Conservation (phyloP, 2,113 vertebrate species). For the Oreochromis tanganicae region DNA sequence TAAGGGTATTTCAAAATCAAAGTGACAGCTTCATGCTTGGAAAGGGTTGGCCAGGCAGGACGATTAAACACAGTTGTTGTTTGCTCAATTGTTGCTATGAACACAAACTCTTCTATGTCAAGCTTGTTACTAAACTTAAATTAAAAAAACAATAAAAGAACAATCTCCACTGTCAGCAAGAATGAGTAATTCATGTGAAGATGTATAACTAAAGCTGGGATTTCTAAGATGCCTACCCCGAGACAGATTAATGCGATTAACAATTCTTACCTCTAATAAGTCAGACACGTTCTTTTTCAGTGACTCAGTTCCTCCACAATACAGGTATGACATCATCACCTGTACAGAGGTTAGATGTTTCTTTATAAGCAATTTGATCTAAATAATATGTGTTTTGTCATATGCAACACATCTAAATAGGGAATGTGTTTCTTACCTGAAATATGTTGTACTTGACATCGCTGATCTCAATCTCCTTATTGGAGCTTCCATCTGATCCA, state of each 20-base stretch:
- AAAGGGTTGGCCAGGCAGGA: accelerated
- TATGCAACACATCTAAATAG: not conserved
- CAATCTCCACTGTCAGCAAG: not conserved
- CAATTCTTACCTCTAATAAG: slow-evolving; percentile 84
- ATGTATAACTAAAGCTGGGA: not conserved
- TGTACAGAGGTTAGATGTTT: slow-evolving; percentile 49
- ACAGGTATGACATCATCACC: slow-evolving; percentile 98
- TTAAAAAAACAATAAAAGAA: not conserved
- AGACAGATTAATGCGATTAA: not conserved
- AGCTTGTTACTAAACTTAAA: not conserved
- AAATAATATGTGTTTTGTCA: not conserved
- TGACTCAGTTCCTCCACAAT: slow-evolving; percentile 88
- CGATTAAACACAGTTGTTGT: not conserved
- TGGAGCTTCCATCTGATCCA: slow-evolving; percentile 72
- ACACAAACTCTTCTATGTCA: not conserved
- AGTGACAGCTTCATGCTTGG: not conserved
- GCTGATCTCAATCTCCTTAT: slow-evolving; percentile 83
- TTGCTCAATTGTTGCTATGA: not conserved
- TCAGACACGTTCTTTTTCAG: slow-evolving; percentile 83
- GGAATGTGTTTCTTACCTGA: slow-evolving; percentile 71
- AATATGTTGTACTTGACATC: slow-evolving; percentile 91
- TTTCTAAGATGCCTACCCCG: accelerated
- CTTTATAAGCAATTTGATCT: not conserved
- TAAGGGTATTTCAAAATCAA: not conserved
- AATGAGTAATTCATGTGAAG: not conserved